These are phyloP conservation scores for Pangasianodon hypophthalmus DNA, from an alignment of 2,113 vertebrate species.

Conservation along the genomic window DNA sequence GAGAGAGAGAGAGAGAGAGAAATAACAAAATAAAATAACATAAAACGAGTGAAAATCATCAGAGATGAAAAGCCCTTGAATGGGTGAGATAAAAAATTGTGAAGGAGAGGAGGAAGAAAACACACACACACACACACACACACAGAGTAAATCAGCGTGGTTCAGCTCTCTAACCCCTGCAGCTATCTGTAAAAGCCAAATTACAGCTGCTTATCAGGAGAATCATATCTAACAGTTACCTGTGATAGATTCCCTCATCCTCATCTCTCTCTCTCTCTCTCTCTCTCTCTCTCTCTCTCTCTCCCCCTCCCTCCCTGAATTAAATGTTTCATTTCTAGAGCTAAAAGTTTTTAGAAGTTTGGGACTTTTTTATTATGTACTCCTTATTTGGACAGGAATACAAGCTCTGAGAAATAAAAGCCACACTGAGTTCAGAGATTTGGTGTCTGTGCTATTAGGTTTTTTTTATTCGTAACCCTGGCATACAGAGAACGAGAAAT, in stretches of 20 bases:
- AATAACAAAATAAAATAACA: conserved; percentile 67
- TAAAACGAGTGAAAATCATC: conserved; percentile 86
- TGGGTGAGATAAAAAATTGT: conserved; percentile 87
- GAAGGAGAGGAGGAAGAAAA: conserved; percentile 26
- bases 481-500: too few relatives aligned
- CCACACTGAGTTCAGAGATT: not conserved
- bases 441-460: too few relatives aligned
- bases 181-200: conserved; percentile 91
- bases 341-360: conserved; percentile 66
- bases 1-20: conserved; percentile 19
- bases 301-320: conserved; percentile 58
- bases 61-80: conserved; percentile 88
- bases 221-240: conserved; percentile 95
- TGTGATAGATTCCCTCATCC: conserved; percentile 69
- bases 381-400: not conserved
- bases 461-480: too few relatives aligned
- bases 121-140: conserved; percentile 69
- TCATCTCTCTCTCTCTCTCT: conserved; percentile 53
- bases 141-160: conserved; percentile 77
- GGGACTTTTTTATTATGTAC: conserved; percentile 57
- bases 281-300: conserved; percentile 61
- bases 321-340: conserved; percentile 71
- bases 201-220: conserved; percentile 91
- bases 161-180: conserved; percentile 81
- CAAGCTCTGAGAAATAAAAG: not conserved